A percentile compares a stretch with the other conserved stretches of the same genome.
Evolutionary conservation across 2,888 invertebrate genomes (phyloP).

Genomic region (Julus scanicus): DNA sequence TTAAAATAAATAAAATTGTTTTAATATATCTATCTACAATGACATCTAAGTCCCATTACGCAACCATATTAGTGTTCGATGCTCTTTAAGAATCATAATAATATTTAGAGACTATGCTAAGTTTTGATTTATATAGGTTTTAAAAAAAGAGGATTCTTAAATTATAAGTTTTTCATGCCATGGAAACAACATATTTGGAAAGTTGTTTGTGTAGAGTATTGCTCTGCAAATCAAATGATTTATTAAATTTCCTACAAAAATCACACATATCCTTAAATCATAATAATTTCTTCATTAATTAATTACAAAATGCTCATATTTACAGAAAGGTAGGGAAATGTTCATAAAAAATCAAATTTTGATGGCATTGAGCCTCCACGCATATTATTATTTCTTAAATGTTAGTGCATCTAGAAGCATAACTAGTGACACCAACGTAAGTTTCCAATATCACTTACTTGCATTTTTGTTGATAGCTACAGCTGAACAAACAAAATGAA

Average conservation of each 20-base stretch:
- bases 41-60: background rate
- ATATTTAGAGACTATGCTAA: background rate
- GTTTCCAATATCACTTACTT: slow-evolving; percentile 24
- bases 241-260: too few species aligned
- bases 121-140: background rate
- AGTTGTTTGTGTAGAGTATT: too few species aligned
- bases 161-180: too few species aligned
- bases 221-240: too few species aligned
- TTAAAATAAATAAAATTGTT: background rate
- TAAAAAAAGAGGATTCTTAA: background rate
- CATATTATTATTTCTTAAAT: slow-evolving; percentile 20
- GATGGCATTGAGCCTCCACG: background rate
- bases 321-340: too few species aligned
- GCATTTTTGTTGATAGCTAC: slow-evolving; percentile 38
- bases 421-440: slow-evolving; percentile 13
- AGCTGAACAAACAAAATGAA: slow-evolving; percentile 36
- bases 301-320: too few species aligned
- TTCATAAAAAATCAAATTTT: background rate
- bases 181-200: too few species aligned
- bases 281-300: too few species aligned
- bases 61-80: slow-evolving; percentile 30
- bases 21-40: background rate
- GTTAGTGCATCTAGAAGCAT: slow-evolving; percentile 40
- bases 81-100: slow-evolving; percentile 8
- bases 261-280: too few species aligned